Base-by-base conservation (phyloP, 2,797 vertebrate genomes). In the Acestrorhynchus altus region DNA sequence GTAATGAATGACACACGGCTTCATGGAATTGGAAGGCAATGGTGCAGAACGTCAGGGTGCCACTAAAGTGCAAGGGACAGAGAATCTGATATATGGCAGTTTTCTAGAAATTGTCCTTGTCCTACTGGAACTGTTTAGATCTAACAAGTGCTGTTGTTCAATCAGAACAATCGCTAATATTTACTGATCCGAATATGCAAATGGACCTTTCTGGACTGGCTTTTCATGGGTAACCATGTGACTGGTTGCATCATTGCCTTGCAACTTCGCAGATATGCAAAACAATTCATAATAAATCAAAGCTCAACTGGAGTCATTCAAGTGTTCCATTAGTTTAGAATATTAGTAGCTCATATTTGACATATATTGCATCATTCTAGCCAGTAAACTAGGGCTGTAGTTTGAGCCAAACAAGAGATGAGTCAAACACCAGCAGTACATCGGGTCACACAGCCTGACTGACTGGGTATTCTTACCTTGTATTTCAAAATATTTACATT, bases 1-100 rank as follows among this genome's bases (percentile, higher is more conserved):
- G 42, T 66, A 66, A 66, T 66, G 64, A 66, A 47, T 15, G 42
- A 47, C 22, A 26, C 22, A 28, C 40, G 64, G 64, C 24, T 66
- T 66, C 44, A 49, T 11, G 42, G 42, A 49, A 66, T 66, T 47
- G 64, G 28, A 66, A 47, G 24, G 42, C 64, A 47, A 28, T 66
- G 42, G 64, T 47, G 64, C 64, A 26, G 24, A 47, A 47, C 64
- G 24, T 24, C 4, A 44, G 20, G 6, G n/a, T n/a, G 44, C 42
- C 26, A 12, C 64, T 49, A 16, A 66, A 28, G 57, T 7, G 22
- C 64, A 49, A 66, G 46, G 8, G 20, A 6, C 9, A 4, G 40
- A 44, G 64, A 22, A 26, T 24, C 63, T 22, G 64, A 47, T 15
- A 26, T 47, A 24, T 16, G 42, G 12, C 44, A 16, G 39, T 65